Percentiles rank a stretch among this genome's conserved stretches.
These are phyloP conservation scores for Tetragnatha versicolor DNA, from an alignment of 1,140 invertebrate genomes.

Conservation along the genomic window DNA sequence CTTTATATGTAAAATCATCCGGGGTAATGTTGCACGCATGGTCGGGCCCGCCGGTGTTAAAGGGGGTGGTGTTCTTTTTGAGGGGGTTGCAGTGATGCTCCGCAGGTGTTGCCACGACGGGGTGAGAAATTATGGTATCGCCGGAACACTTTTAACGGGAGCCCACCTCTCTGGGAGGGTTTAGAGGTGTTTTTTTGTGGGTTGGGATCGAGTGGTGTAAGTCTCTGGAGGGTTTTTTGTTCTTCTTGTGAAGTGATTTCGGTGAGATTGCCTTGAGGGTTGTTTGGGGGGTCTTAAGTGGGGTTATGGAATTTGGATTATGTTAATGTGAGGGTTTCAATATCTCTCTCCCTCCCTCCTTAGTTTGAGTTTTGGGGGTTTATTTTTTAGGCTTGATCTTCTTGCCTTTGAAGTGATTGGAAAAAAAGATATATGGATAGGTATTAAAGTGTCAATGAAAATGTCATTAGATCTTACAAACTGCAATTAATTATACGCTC, in stretches of 20 bases:
- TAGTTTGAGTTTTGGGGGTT: too few relatives aligned
- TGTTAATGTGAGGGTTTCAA: too few relatives aligned
- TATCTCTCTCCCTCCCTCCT: too few relatives aligned
- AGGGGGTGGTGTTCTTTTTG: constrained; percentile 46
- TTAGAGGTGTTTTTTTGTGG: constrained; percentile 35
- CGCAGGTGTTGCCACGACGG: constrained; percentile 52
- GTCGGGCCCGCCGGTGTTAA: constrained; percentile 17
- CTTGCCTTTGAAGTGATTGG: too few relatives aligned
- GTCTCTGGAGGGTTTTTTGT: neutral
- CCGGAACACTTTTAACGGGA: constrained; percentile 45
- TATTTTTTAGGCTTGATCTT: too few relatives aligned
- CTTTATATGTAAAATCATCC: constrained; percentile 52
- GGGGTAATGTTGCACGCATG: constrained; percentile 48
- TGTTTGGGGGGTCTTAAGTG: neutral
- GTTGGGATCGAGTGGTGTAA: constrained; percentile 6
- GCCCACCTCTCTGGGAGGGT: neutral
- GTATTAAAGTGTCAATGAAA: too few relatives aligned
- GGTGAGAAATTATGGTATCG: constrained; percentile 56
- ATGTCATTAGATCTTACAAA: too few relatives aligned
- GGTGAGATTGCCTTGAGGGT: neutral
- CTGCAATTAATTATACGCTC: too few relatives aligned
- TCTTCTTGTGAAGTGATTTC: neutral
- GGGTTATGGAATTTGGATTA: too few relatives aligned
- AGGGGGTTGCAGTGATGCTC: constrained; percentile 28
- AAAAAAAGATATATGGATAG: too few relatives aligned